Evolutionary conservation across 2,888 invertebrate genomes (phyloP).

Genomic region (Epirrita christyi): DNA sequence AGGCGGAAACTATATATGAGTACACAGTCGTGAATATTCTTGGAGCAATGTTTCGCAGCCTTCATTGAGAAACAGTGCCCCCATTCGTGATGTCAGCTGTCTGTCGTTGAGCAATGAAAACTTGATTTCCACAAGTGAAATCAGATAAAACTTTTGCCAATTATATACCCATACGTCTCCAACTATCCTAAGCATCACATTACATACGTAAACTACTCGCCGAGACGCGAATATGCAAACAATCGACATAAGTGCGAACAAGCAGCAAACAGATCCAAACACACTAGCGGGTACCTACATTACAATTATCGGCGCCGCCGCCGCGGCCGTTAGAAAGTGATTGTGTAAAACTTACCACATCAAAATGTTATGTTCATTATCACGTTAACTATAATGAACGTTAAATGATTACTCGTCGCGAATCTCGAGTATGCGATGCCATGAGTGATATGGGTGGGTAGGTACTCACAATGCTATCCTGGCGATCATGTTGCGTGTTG

Average conservation of each 20-base stretch:
- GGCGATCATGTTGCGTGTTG: conserved; percentile 63
- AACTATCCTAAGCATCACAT: conserved; percentile 40
- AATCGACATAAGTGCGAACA: conserved; percentile 64
- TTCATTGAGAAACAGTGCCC: conserved; percentile 81
- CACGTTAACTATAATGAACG: conserved; percentile 30
- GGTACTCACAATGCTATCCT: conserved; percentile 77
- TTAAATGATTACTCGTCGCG: conserved; percentile 20
- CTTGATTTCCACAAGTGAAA: conserved; percentile 78
- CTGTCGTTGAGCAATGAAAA: conserved; percentile 76
- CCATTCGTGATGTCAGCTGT: conserved; percentile 78
- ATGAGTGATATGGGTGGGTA: conserved; percentile 43
- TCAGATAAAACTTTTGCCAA: conserved; percentile 68
- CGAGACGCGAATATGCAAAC: conserved; percentile 52
- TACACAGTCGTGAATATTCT: conserved; percentile 79
- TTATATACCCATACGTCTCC: conserved; percentile 45
- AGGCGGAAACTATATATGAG: conserved; percentile 53
- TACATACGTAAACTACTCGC: conserved; percentile 52
- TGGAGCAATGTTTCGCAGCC: conserved; percentile 79
- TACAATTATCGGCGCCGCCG: conserved; percentile 54
- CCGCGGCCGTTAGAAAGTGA: conserved; percentile 66
- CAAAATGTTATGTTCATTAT: conserved; percentile 41
- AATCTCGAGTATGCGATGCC: conserved; percentile 13
- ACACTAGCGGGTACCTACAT: conserved; percentile 44
- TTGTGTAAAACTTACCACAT: conserved; percentile 48
- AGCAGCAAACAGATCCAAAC: conserved; percentile 52